Conservation (phyloP, 2,888 invertebrate species). For the Leptopilina syphax region DNA sequence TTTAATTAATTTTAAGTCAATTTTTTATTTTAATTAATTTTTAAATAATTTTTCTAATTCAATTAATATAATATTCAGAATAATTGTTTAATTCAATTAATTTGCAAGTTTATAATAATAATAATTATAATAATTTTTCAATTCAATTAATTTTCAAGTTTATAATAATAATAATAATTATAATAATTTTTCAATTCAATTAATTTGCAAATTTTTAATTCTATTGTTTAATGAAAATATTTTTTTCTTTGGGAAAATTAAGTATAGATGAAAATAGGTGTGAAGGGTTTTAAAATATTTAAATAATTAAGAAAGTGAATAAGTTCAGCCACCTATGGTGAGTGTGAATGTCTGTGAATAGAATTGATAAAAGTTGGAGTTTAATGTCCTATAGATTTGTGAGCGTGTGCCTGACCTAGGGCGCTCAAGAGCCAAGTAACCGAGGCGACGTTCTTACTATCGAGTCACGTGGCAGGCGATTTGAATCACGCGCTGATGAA, state of each 20-base stretch:
- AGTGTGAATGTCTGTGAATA: not conserved
- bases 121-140: no score
- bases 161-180: no score
- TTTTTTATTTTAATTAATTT: no score
- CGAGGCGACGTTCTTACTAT: not conserved
- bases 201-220: no score
- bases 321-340: not conserved
- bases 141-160: no score
- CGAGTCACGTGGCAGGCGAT: slow-evolving; percentile 27
- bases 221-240: no score
- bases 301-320: not conserved
- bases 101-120: no score
- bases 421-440: not conserved
- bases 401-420: not conserved
- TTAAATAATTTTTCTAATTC: no score
- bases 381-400: not conserved
- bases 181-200: no score
- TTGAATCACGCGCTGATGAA: slow-evolving; percentile 42
- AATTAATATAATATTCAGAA: no score
- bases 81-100: no score
- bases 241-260: not conserved
- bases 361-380: slow-evolving; percentile 22
- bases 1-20: no score
- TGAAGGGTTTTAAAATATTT: not conserved
- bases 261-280: not conserved